Percentiles rank a stretch among this genome's conserved stretches.
Evolutionary conservation across 2,113 vertebrate species (phyloP).

Genomic region (Brachirus orientalis): DNA sequence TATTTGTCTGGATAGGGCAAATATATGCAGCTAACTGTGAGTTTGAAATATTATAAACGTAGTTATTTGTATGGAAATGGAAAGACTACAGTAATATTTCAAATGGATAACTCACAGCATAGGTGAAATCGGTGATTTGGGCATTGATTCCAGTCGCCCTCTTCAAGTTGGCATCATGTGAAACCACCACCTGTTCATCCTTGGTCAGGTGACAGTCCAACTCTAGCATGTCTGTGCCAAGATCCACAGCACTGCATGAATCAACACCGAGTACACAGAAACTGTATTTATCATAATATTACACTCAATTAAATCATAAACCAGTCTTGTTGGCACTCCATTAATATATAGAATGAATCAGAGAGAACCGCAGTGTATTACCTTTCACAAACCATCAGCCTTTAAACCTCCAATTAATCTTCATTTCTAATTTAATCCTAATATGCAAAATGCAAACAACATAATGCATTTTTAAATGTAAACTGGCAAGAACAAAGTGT

Average conservation of each 20-base stretch:
- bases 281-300: not conserved
- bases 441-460: no score
- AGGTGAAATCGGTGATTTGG: conserved; percentile 87
- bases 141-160: conserved; percentile 88
- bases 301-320: no score
- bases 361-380: not conserved
- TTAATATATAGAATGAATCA: not conserved
- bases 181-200: conserved; percentile 95
- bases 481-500: no score
- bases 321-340: no score
- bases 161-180: conserved; percentile 91
- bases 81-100: not conserved
- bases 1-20: no score
- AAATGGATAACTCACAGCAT: conserved; percentile 85
- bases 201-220: conserved; percentile 96
- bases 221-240: conserved; percentile 98
- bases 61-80: no score
- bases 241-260: conserved; percentile 86
- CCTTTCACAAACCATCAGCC: not conserved
- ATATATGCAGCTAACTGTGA: no score
- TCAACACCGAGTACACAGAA: conserved; percentile 14
- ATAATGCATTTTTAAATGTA: no score
- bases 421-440: no score
- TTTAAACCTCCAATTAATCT: no score
- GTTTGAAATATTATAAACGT: no score